Evolutionary conservation across 2,888 invertebrate species (phyloP), one percentile per base, ranked within the genome.

Genomic region (Drosophila maculinotata): DNA sequence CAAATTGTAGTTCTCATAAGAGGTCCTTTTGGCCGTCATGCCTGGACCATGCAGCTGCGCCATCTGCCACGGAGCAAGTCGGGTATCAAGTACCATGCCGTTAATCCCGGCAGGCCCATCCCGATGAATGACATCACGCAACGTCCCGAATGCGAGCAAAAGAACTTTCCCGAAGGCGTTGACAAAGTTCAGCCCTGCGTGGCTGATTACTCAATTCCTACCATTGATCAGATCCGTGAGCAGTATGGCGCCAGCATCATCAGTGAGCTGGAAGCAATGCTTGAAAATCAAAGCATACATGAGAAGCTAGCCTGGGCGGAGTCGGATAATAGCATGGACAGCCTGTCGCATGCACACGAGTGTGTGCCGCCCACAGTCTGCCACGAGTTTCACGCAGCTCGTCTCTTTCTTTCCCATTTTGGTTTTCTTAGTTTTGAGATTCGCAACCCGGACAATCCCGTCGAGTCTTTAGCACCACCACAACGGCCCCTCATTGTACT

Each of bases 341-440:
- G 92, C 74, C 54, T 92, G 48, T 75, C 92, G 3, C 93, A 94
- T 92, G 92, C 93, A 0, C 94, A 95, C 9, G 97, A 97, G 89
- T 96, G 96, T 76, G 92, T 93, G 0, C 95, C 97, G 1, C 97
- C 97, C 0, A 93, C 95, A 2, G 95, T 96, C 2, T 96, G 96
- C 78, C 96, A 97, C 56, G 98, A 98, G 90, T 99, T 98, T 90
- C 98, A 99, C 92, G 98, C 99, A 0, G 97, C 99, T 1, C 93
- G 99, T 47, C 92, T 99, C 23, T 98, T 99, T 90, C 92, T 99
- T 14, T 98, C 98, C 2, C 98, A 99, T 91, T 98, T 99, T 91
- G 99, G 99, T 0, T 96, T 98, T 86, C 92, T 99, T 14, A 94
- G 95, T 33, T 93, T 94, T 35, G 93, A 93, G 64, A 91, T 90